A percentile compares a stretch with the other conserved stretches of the same genome.
phyloP scores from a whole-genome alignment of 1,140 invertebrate genomes.

The Caenorhabditis elegans region DNA sequence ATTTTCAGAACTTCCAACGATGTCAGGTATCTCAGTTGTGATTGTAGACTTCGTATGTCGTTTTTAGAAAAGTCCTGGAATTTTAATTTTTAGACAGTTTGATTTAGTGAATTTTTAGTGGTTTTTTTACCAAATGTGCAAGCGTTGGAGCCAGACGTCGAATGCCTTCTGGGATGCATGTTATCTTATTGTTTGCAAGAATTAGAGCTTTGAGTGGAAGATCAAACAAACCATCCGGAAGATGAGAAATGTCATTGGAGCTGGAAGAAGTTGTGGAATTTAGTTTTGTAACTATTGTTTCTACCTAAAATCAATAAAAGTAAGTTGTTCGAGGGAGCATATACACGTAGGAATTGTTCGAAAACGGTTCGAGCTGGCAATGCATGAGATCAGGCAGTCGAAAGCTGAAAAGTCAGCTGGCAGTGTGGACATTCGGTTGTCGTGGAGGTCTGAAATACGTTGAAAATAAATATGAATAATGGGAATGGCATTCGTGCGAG shows the following conservation, averaged over 20 bases:
- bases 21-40: not conserved
- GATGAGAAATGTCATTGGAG: slow-evolving; percentile 25
- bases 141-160: not conserved
- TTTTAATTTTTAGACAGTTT: not conserved
- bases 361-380: slow-evolving; percentile 29
- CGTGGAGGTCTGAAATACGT: not conserved
- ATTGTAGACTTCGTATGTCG: not conserved
- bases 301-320: slow-evolving; percentile 16
- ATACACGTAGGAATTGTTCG: slow-evolving; percentile 30
- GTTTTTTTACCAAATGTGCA: not conserved
- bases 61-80: not conserved
- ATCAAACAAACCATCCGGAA: slow-evolving; percentile 5
- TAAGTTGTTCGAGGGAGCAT: slow-evolving; percentile 18
- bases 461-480: too few relatives aligned
- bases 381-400: slow-evolving; percentile 23
- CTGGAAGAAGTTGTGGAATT: not conserved
- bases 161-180: slow-evolving; percentile 13
- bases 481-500: too few relatives aligned
- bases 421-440: not conserved
- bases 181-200: slow-evolving; percentile 3
- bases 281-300: too few relatives aligned
- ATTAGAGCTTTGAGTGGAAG: slow-evolving; percentile 12
- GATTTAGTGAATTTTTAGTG: not conserved
- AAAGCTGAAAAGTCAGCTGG: not conserved
- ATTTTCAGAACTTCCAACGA: not conserved